Evolutionary conservation across 2,888 invertebrate species (phyloP), one percentile per base, ranked within the genome.

Genomic region (Ophion obscuratus): DNA sequence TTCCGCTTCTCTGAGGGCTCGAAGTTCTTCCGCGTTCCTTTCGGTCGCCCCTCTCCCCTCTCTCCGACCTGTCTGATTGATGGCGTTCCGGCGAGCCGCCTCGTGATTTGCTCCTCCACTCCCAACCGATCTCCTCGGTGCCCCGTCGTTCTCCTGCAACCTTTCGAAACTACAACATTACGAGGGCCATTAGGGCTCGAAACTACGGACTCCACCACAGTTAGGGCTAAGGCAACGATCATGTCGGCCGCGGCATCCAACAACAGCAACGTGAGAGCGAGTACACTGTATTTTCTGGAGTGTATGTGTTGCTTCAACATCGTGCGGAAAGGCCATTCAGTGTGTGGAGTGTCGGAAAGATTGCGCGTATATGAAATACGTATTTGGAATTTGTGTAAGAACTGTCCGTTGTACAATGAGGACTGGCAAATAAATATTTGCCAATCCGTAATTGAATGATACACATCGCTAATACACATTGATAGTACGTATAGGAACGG

Each of bases 21-120:
- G 90, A 89, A 11, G 90, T 90, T 84, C 93, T 90, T 40, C 87
- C 91, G 47, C 92, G 90, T 0, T 92, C 91, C 61, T 74, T 83
- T 53, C 88, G 87, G 14, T 84, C 87, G 20, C 81, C 81, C 53
- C 66, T 20, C 27, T 68, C 87, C 67, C 10, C 83, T 62, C 88
- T 96, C 95, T 86, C 95, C 93, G 61, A 95, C 95, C 95, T 95
- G 94, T 91, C 96, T 95, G 92, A 90, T 82, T 94, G 94, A 88
- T 92, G 92, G 71, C 93, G 92, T 85, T 94, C 94, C 5, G 94
- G 93, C 4, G 94, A 94, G 10, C 93, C 92, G 67, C 93, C 92
- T 81, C 94, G 92, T 10, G 94, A 94, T 85, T 92, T 94, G 89
- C 92, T 94, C 83, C 94, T 92, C 92, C 94, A 94, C 81, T 95